phyloP scores from a whole-genome alignment of 2,113 vertebrate genomes.

The Leucosticte australis region DNA sequence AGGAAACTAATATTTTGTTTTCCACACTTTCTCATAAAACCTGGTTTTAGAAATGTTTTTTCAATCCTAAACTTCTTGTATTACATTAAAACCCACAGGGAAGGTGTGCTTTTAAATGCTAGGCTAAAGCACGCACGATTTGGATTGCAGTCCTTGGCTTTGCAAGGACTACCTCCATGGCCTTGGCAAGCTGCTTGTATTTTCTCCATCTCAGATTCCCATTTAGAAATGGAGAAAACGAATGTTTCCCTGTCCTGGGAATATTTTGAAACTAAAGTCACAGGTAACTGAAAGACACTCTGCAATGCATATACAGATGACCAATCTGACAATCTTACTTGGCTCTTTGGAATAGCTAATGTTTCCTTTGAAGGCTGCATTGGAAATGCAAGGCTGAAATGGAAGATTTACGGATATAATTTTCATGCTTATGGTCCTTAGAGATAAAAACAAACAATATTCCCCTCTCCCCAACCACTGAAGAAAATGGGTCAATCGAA shows the following conservation, averaged over 20 bases:
- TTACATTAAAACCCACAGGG: background rate
- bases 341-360: background rate
- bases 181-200: background rate
- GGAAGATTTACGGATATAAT: constrained; percentile 4
- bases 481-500: constrained; percentile 62
- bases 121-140: background rate
- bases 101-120: background rate
- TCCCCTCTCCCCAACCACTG: background rate
- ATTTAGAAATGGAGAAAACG: background rate
- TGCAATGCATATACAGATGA: background rate
- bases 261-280: constrained; percentile 11
- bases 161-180: background rate
- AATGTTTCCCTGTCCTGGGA: background rate
- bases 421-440: background rate
- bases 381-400: constrained; percentile 6
- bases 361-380: constrained; percentile 36
- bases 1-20: background rate
- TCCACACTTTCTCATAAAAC: background rate
- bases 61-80: background rate
- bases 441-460: constrained; percentile 22
- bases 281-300: background rate
- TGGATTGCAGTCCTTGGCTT: background rate
- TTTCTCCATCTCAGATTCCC: background rate
- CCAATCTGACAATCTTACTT: background rate
- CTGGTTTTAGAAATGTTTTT: background rate